Evolutionary conservation across 2,113 vertebrate genomes (phyloP), one percentile per base, ranked within the genome.

Genomic region (Caranx melampygus): DNA sequence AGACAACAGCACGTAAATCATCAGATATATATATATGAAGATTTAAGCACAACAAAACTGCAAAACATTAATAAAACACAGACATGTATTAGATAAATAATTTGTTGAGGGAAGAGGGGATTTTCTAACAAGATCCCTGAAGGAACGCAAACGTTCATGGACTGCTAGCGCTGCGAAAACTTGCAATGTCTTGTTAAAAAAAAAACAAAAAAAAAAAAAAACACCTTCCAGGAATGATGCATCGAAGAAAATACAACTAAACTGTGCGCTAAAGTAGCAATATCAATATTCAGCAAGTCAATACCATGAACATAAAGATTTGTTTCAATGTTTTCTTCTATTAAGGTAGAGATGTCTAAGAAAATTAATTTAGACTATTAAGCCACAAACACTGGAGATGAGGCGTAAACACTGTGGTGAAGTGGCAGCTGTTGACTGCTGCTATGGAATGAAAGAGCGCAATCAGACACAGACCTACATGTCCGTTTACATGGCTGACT

Each of bases 1-100:
- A 87, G 59, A 91, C 0, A 86, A 21, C 79, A 44, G 78, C 45
- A 81, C 1, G 69, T 85, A 72, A 89, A 82, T 80, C 52, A 87
- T 31, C 14, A 69, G 86, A 67, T 60, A 59, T 31, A 60, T 26
- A 59, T 31, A 60, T 20, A 54, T 78, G 12, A 51, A 62, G 34
- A 75, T 79, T 37, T 52, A 34, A 52, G 72, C 70, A 65, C 37
- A 57, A 49, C 5, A 72, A 68, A 67, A 62, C 34, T 65, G 21
- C 18, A 40, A 33, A 45, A 78, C 40, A 54, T 5, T 5, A n/a
- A 52, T 51, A 40, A 54, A 26, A 61, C 20, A 13, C 12, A 80
- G 4, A 44, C 12, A 18, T 3, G 18, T 6, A 20, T 35, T 35
- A 12, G 6, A 59, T 66, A 49, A 59, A 60, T 51, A 5, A n/a